A percentile compares a stretch with the other conserved stretches of the same genome.
Conservation (phyloP, 2,888 invertebrate genomes). For the Sphecodes monilicornis region DNA sequence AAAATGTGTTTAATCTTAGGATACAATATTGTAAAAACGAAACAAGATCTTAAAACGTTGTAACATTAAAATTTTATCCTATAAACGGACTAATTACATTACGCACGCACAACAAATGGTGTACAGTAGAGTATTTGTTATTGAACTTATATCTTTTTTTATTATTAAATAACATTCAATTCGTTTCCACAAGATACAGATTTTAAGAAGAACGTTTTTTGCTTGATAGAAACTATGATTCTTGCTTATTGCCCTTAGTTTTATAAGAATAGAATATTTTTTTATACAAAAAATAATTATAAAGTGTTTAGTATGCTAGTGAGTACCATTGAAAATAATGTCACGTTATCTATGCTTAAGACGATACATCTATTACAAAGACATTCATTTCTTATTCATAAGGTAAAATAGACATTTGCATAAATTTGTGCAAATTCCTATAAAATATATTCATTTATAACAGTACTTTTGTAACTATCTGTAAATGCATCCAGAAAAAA, state of each 20-base stretch:
- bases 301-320: conserved; percentile 51
- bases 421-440: conserved; percentile 57
- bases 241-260: conserved; percentile 55
- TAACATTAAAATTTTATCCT: background rate
- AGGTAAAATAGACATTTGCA: conserved; percentile 56
- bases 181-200: conserved; percentile 42
- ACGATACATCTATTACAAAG: conserved; percentile 49
- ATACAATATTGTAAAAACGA: conserved; percentile 31
- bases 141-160: conserved; percentile 25
- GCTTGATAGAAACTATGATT: conserved; percentile 43
- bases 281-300: conserved; percentile 66
- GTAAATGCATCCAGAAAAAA: conserved; percentile 59
- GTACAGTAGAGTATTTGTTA: conserved; percentile 6
- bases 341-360: conserved; percentile 49
- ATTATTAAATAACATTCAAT: conserved; percentile 56
- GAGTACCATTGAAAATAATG: conserved; percentile 58
- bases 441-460: conserved; percentile 58
- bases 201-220: conserved; percentile 39
- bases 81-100: conserved; percentile 1
- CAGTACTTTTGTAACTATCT: conserved; percentile 43
- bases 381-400: conserved; percentile 57
- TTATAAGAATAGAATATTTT: conserved; percentile 70
- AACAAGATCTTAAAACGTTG: background rate
- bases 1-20: conserved; percentile 27
- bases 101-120: background rate